A percentile compares a stretch with the other conserved stretches of the same genome.
Evolutionary conservation across 2,797 vertebrate species (phyloP).

Genomic region (Australoheros facetus): DNA sequence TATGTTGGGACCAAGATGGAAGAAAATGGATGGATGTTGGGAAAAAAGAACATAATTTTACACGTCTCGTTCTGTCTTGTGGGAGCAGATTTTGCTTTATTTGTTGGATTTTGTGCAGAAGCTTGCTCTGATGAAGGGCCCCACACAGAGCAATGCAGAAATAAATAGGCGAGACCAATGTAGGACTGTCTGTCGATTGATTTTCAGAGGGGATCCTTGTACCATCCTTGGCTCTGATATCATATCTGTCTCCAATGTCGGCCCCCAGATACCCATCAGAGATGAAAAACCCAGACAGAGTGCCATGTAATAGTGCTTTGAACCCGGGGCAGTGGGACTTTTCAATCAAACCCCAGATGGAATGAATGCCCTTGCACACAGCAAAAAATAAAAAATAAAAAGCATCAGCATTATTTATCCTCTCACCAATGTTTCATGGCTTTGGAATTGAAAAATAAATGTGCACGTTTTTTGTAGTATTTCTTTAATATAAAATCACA

Average conservation of each 20-base stretch:
- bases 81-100: conserved; percentile 23
- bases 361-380: conserved; percentile 64
- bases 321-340: conserved; percentile 69
- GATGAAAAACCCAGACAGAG: conserved; percentile 74
- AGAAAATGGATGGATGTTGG: neutral
- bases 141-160: conserved; percentile 52
- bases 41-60: conserved; percentile 14
- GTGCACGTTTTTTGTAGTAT: conserved; percentile 28
- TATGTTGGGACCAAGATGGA: neutral
- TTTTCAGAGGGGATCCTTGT: conserved; percentile 74
- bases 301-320: conserved; percentile 73
- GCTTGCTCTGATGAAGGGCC: conserved; percentile 51
- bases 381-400: conserved; percentile 11
- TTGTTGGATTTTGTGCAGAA: conserved; percentile 37
- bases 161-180: conserved; percentile 65
- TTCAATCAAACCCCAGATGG: conserved; percentile 74
- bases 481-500: conserved; percentile 61
- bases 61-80: neutral
- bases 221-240: conserved; percentile 76
- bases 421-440: conserved; percentile 42
- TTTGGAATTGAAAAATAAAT: conserved; percentile 65
- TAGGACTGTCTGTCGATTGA: conserved; percentile 68
- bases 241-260: conserved; percentile 71
- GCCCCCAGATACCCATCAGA: conserved; percentile 70
- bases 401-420: conserved; percentile 66